Evolutionary conservation across 2,888 invertebrate genomes (phyloP).

Genomic region (Mythimna albipuncta): DNA sequence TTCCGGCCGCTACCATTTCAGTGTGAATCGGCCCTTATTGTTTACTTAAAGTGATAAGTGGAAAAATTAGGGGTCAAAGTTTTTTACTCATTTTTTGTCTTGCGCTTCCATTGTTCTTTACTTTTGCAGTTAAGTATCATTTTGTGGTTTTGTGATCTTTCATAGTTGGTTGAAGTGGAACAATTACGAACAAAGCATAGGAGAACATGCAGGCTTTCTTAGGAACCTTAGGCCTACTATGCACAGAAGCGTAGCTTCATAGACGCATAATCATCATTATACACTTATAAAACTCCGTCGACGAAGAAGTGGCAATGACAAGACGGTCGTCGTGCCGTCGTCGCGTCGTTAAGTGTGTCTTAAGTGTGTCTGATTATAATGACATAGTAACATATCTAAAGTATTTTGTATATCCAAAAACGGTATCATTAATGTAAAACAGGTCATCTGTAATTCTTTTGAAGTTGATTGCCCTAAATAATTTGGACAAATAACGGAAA

Average conservation of each 20-base stretch:
- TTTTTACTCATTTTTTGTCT: conserved; percentile 25
- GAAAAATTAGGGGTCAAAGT: conserved; percentile 34
- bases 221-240: background rate
- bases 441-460: conserved; percentile 75
- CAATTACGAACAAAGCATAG: background rate
- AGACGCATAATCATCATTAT: too few species aligned
- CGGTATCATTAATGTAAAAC: conserved; percentile 55
- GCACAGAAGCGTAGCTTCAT: too few species aligned
- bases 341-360: background rate
- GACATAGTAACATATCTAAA: background rate
- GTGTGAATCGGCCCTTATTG: conserved; percentile 15
- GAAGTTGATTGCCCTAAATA: conserved; percentile 71
- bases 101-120: conserved; percentile 12
- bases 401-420: conserved; percentile 8
- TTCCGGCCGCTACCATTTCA: too few species aligned
- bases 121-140: background rate
- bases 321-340: too few species aligned
- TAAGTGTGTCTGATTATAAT: background rate
- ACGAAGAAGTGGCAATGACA: too few species aligned
- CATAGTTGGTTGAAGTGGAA: background rate
- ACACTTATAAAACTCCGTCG: too few species aligned
- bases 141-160: background rate
- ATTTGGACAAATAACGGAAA: conserved; percentile 79
- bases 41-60: conserved; percentile 46
- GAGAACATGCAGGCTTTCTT: background rate